Evolutionary conservation across 1,140 invertebrate species (phyloP).

Genomic region (Heterodera schachtii): DNA sequence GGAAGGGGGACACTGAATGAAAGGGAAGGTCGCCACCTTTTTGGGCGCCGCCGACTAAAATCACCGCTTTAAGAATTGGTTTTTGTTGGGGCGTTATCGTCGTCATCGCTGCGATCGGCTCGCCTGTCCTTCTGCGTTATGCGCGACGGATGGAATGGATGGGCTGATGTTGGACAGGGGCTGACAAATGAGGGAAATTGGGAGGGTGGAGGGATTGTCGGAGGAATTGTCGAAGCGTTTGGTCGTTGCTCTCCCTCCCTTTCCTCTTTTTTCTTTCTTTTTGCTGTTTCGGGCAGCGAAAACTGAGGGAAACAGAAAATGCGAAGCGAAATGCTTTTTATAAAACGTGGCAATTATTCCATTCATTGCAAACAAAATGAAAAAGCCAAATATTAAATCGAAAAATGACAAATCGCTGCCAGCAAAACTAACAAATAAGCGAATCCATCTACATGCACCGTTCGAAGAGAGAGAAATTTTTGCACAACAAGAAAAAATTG

Average conservation of each 20-base stretch:
- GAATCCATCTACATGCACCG: too few species aligned
- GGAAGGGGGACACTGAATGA: neutral
- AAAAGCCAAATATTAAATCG: too few species aligned
- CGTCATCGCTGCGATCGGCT: neutral
- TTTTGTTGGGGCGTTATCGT: neutral
- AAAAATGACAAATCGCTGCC: too few species aligned
- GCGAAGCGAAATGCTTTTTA: neutral
- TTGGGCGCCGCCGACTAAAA: slow-evolving; percentile 73
- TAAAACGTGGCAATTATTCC: neutral
- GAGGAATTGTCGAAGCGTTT: neutral
- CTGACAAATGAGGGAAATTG: too few species aligned
- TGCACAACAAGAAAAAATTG: too few species aligned
- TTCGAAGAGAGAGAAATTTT: too few species aligned
- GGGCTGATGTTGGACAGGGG: too few species aligned
- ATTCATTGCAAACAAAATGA: too few species aligned
- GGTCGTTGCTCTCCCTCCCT: neutral
- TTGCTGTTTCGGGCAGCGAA: neutral
- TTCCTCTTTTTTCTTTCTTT: neutral
- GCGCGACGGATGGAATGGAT: neutral
- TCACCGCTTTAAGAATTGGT: slow-evolving; percentile 70
- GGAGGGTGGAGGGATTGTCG: too few species aligned
- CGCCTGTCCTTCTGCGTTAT: neutral
- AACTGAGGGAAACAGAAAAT: neutral
- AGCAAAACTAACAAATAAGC: too few species aligned
- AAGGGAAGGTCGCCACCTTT: slow-evolving; percentile 69